These are phyloP conservation scores for Caracal caracal DNA, from an alignment of 2,113 vertebrate genomes.

Conservation along the genomic window DNA sequence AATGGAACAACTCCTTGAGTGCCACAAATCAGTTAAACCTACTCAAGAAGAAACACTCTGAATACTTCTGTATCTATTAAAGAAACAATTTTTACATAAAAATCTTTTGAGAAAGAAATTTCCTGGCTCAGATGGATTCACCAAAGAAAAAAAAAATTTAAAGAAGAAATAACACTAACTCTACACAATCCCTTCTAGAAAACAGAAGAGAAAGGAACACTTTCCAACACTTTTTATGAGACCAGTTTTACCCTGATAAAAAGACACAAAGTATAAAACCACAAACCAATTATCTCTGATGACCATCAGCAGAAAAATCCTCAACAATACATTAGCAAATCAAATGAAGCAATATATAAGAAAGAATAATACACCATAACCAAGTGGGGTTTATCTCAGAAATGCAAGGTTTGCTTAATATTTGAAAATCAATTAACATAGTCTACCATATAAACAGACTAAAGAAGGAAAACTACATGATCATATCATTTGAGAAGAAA, in stretches of 20 bases:
- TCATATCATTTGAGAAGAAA: constrained; percentile 8
- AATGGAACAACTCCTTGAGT: neutral
- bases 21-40: neutral
- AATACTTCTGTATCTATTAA: neutral
- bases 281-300: neutral
- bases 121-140: neutral
- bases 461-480: neutral
- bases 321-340: neutral
- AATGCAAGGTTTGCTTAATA: neutral
- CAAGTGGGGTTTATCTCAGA: neutral
- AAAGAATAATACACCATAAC: neutral
- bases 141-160: neutral
- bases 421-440: neutral
- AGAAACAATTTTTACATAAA: neutral
- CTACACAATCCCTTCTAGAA: neutral
- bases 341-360: neutral
- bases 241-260: neutral
- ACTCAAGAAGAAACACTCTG: neutral
- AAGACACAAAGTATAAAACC: neutral
- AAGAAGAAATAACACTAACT: neutral
- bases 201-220: neutral
- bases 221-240: neutral
- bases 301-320: neutral
- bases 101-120: neutral
- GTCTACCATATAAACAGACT: neutral